phyloP scores from a whole-genome alignment of 2,113 vertebrate species.

The Vulpes ferrilata region DNA sequence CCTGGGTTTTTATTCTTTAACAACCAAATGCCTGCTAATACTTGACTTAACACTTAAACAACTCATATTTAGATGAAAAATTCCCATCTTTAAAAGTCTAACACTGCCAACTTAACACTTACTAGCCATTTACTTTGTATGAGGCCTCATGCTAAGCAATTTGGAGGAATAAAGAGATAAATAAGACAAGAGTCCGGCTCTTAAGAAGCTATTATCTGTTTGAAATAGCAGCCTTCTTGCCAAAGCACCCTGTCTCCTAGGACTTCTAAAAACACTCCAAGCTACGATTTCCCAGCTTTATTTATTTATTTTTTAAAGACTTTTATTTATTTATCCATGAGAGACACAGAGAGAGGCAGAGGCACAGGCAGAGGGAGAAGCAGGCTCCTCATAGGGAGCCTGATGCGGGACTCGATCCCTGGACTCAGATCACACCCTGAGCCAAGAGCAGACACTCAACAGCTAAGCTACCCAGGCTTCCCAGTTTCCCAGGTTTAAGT shows the following conservation, averaged over 20 bases:
- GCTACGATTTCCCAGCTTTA: background rate
- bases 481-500: background rate
- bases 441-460: too few species aligned
- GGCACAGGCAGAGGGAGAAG: too few species aligned
- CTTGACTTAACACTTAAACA: background rate
- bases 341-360: too few species aligned
- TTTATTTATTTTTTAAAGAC: background rate
- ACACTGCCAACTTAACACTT: background rate
- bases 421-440: too few species aligned
- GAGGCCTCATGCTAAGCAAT: background rate
- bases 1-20: background rate
- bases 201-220: background rate
- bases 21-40: background rate
- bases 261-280: background rate
- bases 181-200: background rate
- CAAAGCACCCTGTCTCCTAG: background rate
- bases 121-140: background rate
- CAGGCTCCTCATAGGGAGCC: too few species aligned
- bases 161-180: constrained; percentile 43
- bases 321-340: too few species aligned
- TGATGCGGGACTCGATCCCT: too few species aligned
- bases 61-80: constrained; percentile 22
- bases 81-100: constrained; percentile 7
- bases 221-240: background rate
- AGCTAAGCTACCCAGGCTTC: too few species aligned